Base-by-base conservation (phyloP, 1,140 invertebrate genomes). In the Drosophila bifasciata region DNA sequence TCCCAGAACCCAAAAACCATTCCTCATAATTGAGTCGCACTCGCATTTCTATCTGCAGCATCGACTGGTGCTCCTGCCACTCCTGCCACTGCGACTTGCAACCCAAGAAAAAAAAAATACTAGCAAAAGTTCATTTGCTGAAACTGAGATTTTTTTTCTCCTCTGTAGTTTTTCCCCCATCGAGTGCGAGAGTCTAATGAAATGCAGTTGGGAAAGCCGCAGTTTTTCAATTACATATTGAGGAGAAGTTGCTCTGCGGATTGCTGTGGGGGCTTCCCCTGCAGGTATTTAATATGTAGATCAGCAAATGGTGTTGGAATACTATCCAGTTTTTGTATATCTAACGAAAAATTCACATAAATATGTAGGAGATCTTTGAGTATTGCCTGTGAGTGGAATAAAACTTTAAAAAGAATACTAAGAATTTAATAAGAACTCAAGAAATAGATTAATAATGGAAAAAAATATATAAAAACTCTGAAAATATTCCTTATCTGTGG, bases 131-230 rank as follows among this genome's bases (percentile, higher is more conserved):
- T 63, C 40, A 68, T 64, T 73, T 71, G 21, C 41, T 32, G 50
- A 57, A 72, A 41, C 67, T 74, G 68, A 58, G 81, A 80, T 80
- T 83, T 64, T 62, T 74, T 60, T 39, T 39, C 9, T n/a, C n/a
- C n/a, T n/a, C 8, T 40, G 4, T 41, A 15, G 16, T 43, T 36
- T 21, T 36, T 44, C 17, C 49, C 48, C 17, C 49, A 21, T 25
- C 16, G 28, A 41, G 41, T 40, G 32, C 32, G 49, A 62, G 62
- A 36, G 11, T 36, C 4, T 36, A 76, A 80, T 80, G 43, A 58
- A 79, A 73, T 79, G 67, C 76, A 63, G 62, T 67, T 77, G 55
- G 32, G 36, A 48, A 76, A 71, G 48, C 77, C 77, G 59, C 71
- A 80, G 66, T 45, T 77, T 77, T 77, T 46, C 74, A 77, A 72